These are phyloP conservation scores for Sinella curviseta DNA, from an alignment of 1,140 invertebrate species.

Conservation along the genomic window DNA sequence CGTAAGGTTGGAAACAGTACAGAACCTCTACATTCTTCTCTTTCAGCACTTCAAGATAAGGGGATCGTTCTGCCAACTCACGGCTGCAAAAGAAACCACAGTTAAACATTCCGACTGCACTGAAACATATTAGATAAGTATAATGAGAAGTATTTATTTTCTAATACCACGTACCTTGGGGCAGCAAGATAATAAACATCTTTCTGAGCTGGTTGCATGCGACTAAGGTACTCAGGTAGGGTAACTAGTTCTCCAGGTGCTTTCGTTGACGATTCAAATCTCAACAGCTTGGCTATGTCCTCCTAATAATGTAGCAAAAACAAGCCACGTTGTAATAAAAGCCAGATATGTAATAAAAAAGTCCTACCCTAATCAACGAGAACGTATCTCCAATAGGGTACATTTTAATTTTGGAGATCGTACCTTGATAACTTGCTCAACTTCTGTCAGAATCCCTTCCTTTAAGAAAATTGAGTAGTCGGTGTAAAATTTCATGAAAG, in stretches of 20 bases:
- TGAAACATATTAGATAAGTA: background rate
- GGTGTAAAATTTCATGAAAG: slow-evolving; percentile 83
- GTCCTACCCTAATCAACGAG: slow-evolving; percentile 20
- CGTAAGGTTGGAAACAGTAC: slow-evolving; percentile 93
- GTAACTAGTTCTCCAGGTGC: slow-evolving; percentile 73
- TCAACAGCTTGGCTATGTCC: slow-evolving; percentile 83
- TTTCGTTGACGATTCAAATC: slow-evolving; percentile 86
- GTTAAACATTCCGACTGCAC: too few relatives aligned
- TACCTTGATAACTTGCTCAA: slow-evolving; percentile 78
- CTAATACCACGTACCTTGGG: slow-evolving; percentile 67
- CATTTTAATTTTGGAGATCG: too few relatives aligned
- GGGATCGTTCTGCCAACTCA: slow-evolving; percentile 83
- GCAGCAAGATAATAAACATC: slow-evolving; percentile 92
- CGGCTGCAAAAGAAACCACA: slow-evolving; percentile 64
- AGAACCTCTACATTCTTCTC: slow-evolving; percentile 85
- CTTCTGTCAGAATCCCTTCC: slow-evolving; percentile 86
- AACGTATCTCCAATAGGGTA: background rate
- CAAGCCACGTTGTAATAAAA: slow-evolving; percentile 15
- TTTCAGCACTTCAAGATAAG: slow-evolving; percentile 90
- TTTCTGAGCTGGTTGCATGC: slow-evolving; percentile 75
- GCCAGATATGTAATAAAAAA: slow-evolving; percentile 15
- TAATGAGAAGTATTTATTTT: background rate
- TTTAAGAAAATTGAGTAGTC: slow-evolving; percentile 93
- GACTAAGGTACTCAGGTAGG: slow-evolving; percentile 77
- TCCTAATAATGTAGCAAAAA: slow-evolving; percentile 65